Conservation (phyloP, 2,113 vertebrate genomes). For the Felis chaus region DNA sequence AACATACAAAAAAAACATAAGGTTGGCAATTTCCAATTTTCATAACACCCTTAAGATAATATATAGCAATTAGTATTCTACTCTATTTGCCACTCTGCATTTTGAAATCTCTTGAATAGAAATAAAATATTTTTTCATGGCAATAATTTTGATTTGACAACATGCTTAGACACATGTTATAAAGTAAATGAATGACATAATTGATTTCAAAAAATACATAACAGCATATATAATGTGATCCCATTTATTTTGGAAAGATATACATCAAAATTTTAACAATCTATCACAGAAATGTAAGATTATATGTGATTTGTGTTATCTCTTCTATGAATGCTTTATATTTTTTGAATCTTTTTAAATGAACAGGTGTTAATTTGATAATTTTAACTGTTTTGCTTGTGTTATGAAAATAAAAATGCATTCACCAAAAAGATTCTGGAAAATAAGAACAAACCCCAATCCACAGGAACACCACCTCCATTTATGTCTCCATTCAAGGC, state of each 20-base stretch:
- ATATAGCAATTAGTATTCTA: not conserved
- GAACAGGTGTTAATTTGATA: slow-evolving; percentile 37
- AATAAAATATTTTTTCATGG: not conserved
- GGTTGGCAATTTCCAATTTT: not conserved
- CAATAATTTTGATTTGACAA: slow-evolving; percentile 11
- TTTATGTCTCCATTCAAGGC: not conserved
- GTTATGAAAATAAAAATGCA: not conserved
- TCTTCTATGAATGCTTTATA: not conserved
- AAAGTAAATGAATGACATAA: not conserved
- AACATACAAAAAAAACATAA: not conserved
- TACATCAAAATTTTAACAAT: not conserved
- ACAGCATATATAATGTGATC: not conserved
- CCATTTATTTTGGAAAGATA: slow-evolving; percentile 29
- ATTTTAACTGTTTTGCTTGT: slow-evolving; percentile 24
- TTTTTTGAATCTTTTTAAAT: not conserved
- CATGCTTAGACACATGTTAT: not conserved
- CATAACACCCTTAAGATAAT: not conserved
- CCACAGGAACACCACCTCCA: not conserved
- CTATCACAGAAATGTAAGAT: not conserved
- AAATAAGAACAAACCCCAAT: not conserved
- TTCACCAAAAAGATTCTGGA: slow-evolving; percentile 19
- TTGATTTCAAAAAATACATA: slow-evolving; percentile 18
- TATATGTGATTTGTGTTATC: not conserved
- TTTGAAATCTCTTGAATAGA: not conserved
- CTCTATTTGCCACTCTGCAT: not conserved